Base-by-base conservation (phyloP, 2,797 vertebrate species). In the Pangasius macronema region DNA sequence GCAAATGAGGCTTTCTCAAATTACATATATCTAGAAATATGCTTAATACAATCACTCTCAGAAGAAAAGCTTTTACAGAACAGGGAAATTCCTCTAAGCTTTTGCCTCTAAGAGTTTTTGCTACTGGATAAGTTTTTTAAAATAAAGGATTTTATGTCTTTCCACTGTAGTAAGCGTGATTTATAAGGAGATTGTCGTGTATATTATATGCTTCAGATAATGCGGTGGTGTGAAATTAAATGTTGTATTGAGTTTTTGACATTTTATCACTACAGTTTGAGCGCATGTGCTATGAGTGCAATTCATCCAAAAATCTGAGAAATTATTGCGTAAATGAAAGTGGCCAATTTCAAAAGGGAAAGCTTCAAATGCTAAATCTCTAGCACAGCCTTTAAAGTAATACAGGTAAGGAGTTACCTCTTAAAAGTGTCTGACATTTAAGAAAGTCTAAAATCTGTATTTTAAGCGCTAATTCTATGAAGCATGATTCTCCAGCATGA, bases 391-490 rank as follows among this genome's bases (percentile, higher is more conserved):
- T n/a, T 75, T 75, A 13, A 33, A 39, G 81, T 24, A 14, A 65
- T 36, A 33, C 75, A 39, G n/a, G 13, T 59, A 42, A 36, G 7
- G 86, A 57, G 24, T 57, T 22, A 6, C 2, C 33, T 77, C 61
- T 76, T 46, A 65, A 42, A 57, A 57, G 33, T 18, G 27, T 67
- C 46, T 87, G 82, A 87, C 82, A 87, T 76, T 84, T 84, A 84
- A 79, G 2, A 59, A 70, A 87, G 42, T 27, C 67, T 1, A 7
- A 67, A 80, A 11, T 77, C 68, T 63, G 79, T 49, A 73, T 70
- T 55, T 88, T 75, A 39, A 16, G 6, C 18, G 46, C 55, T 85
- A 67, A 63, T 30, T 9, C 46, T 39, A 57, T 20, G 67, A 82
- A 82, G 82, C 72, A 24, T 16, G 30, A 65, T 65, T 83, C 53